These are phyloP conservation scores for Vireo griseus DNA, from an alignment of 2,797 vertebrate genomes.

Conservation along the genomic window DNA sequence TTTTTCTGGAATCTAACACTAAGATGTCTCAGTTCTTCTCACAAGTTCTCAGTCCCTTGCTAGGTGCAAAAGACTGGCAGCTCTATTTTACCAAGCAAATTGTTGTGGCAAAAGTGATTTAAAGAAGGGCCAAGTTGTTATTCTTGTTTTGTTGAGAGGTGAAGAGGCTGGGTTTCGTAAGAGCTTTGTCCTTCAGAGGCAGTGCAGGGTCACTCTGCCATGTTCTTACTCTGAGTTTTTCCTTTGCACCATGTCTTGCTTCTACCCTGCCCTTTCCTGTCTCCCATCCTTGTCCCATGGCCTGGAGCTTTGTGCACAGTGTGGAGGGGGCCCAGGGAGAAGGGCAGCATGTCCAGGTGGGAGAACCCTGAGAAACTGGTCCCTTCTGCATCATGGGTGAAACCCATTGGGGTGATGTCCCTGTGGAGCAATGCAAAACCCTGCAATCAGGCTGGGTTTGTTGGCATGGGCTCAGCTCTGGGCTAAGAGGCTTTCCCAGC, in stretches of 20 bases:
- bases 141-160: background rate
- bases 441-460: background rate
- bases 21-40: background rate
- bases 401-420: background rate
- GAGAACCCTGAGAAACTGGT: background rate
- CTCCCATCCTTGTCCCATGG: background rate
- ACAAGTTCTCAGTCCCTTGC: background rate
- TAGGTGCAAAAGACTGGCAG: background rate
- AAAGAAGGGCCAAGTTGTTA: background rate
- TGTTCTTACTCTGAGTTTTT: background rate
- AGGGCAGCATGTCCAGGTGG: background rate
- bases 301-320: background rate
- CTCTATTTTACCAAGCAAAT: background rate
- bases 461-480: background rate
- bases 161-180: background rate
- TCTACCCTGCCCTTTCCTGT: background rate
- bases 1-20: background rate
- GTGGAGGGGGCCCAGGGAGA: background rate
- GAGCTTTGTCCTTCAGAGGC: background rate
- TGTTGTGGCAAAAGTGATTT: background rate
- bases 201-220: background rate
- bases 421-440: background rate
- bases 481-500: background rate
- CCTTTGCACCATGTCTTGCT: background rate
- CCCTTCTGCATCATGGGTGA: background rate